Conservation (phyloP, 2,888 invertebrate species). For the Myathropa florea region DNA sequence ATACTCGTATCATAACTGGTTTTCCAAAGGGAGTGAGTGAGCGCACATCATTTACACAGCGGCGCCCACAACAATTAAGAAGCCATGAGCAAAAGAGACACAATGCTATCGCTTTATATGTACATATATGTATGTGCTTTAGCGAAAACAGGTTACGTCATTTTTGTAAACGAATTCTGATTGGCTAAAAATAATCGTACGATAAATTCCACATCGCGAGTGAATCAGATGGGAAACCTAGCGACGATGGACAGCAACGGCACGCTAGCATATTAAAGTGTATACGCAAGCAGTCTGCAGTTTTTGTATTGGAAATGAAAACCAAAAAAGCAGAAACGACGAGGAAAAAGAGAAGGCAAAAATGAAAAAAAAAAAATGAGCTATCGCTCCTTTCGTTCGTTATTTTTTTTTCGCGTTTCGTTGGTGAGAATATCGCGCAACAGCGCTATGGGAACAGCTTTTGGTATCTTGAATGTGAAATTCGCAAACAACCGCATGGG, state of each 20-base stretch:
- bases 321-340: background rate
- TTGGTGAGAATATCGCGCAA: slow-evolving; percentile 3
- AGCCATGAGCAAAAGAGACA: background rate
- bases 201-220: slow-evolving; percentile 76
- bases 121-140: background rate
- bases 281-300: slow-evolving; percentile 40
- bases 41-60: background rate
- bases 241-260: background rate
- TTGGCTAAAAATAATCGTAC: slow-evolving; percentile 80
- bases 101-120: background rate
- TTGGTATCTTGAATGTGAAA: slow-evolving; percentile 36
- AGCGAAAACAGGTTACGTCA: slow-evolving; percentile 76
- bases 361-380: background rate
- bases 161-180: slow-evolving; percentile 75
- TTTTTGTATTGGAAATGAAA: slow-evolving; percentile 14
- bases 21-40: slow-evolving; percentile 3
- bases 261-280: slow-evolving; percentile 27
- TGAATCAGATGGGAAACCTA: slow-evolving; percentile 54
- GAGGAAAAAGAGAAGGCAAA: background rate
- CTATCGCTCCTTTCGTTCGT: background rate
- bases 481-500: slow-evolving; percentile 30
- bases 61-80: background rate
- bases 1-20: slow-evolving; percentile 30
- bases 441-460: background rate
- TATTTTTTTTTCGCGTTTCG: background rate